Evolutionary conservation across 2,888 invertebrate species (phyloP).

Genomic region (Andrena bucephala): DNA sequence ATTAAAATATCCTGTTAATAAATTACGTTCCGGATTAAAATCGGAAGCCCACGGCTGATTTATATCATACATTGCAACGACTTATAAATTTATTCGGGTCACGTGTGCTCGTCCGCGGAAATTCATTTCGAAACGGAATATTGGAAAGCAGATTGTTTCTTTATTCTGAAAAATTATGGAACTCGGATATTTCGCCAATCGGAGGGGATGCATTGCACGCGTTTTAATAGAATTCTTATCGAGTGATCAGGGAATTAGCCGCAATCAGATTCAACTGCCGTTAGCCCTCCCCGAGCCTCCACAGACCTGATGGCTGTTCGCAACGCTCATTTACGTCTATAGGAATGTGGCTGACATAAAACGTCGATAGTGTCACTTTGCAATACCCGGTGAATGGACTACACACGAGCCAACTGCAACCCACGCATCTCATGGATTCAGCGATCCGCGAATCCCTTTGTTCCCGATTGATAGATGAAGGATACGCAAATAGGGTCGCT

Average conservation of each 20-base stretch:
- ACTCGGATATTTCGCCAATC: background rate
- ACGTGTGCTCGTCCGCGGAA: background rate
- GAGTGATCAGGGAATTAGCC: slow-evolving; percentile 2
- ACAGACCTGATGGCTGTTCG: background rate
- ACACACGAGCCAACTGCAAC: slow-evolving; percentile 34
- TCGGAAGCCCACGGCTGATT: slow-evolving; percentile 21
- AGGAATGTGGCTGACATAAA: slow-evolving; percentile 55
- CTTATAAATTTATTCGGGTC: slow-evolving; percentile 26
- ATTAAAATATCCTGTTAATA: slow-evolving; percentile 48
- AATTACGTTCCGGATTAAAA: slow-evolving; percentile 42
- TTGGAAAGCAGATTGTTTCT: background rate
- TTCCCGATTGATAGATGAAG: slow-evolving; percentile 77
- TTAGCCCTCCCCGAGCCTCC: background rate
- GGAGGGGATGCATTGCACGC: too few species aligned
- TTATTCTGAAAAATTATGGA: too few species aligned
- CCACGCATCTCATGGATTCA: slow-evolving; percentile 67
- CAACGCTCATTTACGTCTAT: slow-evolving; percentile 43
- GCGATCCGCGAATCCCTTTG: slow-evolving; percentile 76
- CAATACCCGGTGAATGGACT: slow-evolving; percentile 39
- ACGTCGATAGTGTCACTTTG: slow-evolving; percentile 41
- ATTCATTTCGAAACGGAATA: background rate
- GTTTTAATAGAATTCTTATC: background rate
- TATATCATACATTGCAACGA: slow-evolving; percentile 22
- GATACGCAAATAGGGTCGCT: slow-evolving; percentile 62
- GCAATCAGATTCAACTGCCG: slow-evolving; percentile 18